Conservation (phyloP, 2,888 invertebrate genomes). For the Teleogryllus oceanicus region DNA sequence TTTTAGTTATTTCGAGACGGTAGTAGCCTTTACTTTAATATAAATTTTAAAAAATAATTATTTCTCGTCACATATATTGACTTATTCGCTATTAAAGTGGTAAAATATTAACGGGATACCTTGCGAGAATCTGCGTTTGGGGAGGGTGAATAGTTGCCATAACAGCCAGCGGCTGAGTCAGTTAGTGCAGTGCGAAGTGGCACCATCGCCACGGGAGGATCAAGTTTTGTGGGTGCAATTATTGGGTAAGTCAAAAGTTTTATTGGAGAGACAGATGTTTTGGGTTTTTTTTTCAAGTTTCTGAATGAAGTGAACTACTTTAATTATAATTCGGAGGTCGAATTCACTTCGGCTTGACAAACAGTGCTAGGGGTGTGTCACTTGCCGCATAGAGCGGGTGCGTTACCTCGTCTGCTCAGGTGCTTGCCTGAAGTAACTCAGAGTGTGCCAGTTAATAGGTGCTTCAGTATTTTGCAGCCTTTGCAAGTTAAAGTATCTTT, state of each 20-base stretch:
- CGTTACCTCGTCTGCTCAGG: not conserved
- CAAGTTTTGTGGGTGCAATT: not conserved
- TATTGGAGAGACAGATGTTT: no score
- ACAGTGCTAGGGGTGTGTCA: not conserved
- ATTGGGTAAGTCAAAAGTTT: not conserved
- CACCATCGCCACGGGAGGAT: slow-evolving; percentile 2
- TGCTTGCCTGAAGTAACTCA: not conserved
- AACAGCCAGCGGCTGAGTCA: not conserved
- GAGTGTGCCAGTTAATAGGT: not conserved
- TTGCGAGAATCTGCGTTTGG: not conserved
- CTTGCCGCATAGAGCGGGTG: not conserved
- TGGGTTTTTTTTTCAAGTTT: no score
- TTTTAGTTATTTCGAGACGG: not conserved
- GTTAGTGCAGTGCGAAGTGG: slow-evolving; percentile 18
- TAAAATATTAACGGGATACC: not conserved
- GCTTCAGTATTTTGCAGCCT: not conserved
- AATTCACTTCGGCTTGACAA: not conserved
- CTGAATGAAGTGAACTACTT: no score
- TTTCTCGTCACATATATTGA: not conserved
- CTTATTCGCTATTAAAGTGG: not conserved
- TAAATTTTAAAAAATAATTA: not conserved
- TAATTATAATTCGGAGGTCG: no score
- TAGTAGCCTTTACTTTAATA: not conserved
- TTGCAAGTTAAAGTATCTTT: not conserved
- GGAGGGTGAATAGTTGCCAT: not conserved